Conservation (phyloP, 1,140 invertebrate species). For the Leptonema lineaticorne region DNA sequence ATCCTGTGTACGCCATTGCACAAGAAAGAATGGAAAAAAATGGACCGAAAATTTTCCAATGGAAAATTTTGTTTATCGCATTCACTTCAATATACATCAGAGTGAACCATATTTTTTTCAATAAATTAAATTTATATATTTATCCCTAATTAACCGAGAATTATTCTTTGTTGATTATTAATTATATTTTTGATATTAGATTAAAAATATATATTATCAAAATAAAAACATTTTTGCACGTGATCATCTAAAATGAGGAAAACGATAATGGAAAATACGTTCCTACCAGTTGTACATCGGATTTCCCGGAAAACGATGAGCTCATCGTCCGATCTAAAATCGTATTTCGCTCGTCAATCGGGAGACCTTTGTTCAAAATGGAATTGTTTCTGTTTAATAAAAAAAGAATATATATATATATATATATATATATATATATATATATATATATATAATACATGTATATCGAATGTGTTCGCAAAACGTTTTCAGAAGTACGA, state of each 20-base stretch:
- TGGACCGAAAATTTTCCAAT: no score
- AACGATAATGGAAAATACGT: constrained; percentile 9
- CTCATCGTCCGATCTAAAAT: neutral
- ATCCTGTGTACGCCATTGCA: neutral
- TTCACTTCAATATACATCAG: no score
- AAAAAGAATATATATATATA: neutral
- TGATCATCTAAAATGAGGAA: no score
- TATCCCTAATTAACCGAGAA: no score
- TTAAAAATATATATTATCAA: no score
- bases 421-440: neutral
- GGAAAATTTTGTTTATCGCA: no score
- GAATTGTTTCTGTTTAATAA: no score
- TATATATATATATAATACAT: neutral
- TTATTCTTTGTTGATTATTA: neutral
- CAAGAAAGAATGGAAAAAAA: neutral
- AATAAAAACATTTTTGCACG: no score
- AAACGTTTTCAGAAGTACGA: neutral
- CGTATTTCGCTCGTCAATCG: neutral
- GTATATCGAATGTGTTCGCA: neutral
- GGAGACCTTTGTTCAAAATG: no score
- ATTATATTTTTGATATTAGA: no score
- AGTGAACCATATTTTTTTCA: no score
- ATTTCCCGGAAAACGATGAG: neutral
- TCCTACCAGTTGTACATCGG: neutral
- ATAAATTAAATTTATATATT: no score